Conservation (phyloP, 1,140 invertebrate species). For the Platorchestia sp. region DNA sequence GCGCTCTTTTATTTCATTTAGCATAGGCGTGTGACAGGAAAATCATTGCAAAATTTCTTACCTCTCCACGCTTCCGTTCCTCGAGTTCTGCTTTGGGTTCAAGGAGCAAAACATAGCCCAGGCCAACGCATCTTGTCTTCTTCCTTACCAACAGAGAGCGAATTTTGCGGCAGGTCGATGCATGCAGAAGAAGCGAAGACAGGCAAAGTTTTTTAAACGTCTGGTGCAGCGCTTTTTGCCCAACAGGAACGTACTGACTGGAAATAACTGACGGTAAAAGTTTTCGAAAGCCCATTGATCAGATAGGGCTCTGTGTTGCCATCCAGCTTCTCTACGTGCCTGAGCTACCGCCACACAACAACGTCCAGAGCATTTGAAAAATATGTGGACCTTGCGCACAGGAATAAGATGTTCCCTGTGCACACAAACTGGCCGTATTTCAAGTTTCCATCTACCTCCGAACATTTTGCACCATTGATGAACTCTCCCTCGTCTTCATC, state of each 20-base stretch:
- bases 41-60: neutral
- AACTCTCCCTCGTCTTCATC: neutral
- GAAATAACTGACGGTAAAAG: constrained; percentile 54
- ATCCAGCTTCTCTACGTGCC: constrained; percentile 15
- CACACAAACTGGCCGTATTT: neutral
- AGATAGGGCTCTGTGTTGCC: constrained; percentile 41
- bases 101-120: neutral
- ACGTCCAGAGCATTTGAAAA: neutral
- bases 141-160: constrained; percentile 1
- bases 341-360: neutral
- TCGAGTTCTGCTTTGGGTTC: neutral
- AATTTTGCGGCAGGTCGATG: constrained; percentile 45
- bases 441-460: neutral
- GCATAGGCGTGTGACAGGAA: neutral
- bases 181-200: constrained; percentile 41
- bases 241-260: constrained; percentile 42
- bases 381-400: neutral
- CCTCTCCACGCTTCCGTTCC: neutral
- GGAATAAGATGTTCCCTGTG: neutral
- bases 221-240: constrained; percentile 3
- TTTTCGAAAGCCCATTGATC: constrained; percentile 53
- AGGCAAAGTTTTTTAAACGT: constrained; percentile 47
- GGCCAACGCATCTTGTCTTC: neutral
- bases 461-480: neutral
- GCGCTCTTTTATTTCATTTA: neutral